Evolutionary conservation across 2,888 invertebrate species (phyloP), one percentile per base, ranked within the genome.

Genomic region (Limnephilus auricula): DNA sequence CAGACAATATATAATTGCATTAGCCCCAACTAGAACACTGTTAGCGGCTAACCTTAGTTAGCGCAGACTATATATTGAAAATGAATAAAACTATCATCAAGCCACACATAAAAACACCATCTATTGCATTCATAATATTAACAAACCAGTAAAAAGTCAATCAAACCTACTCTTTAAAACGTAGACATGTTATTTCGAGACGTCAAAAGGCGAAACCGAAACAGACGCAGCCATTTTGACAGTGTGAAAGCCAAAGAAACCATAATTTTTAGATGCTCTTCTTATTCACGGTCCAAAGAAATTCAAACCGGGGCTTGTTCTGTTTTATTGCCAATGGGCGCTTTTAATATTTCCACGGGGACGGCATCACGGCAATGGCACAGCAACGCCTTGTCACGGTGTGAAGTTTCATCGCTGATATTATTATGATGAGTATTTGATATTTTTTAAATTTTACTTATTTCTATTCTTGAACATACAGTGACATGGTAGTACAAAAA

Each of bases 141-240:
- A 34, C 82, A 34, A 34, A 82, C 34, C 82, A 32, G 82, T 82
- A 18, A 82, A 32, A 82, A 82, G 82, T 82, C 34, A 37, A 82
- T 34, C 34, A 82, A 82, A 82, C 65, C 25, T 34, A 82, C 82
- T 25, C 34, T 82, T 32, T 37, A 18, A 34, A 82, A 34, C 15
- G 18, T 34, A 82, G 82, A 82, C 82, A 82, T 34, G 32, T 82
- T 34, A 34, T 82, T 65, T n/a, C 25, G 82, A 32, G 82, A 82
- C n/a, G 82, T 82, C 82, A 82, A 82, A 82, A 18, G 34, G 34
- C 32, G 82, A 82, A 82, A 82, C 82, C 32, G 82, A 82, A 82
- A 82, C 82, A 82, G 82, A 82, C 82, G 82, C 82, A 82, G 82
- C 82, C 82, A 82, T 82, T 82, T 82, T 82, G 82, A 82, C 82